These are phyloP conservation scores for Nyctalus aviator DNA, from an alignment of 2,797 vertebrate genomes.

Conservation along the genomic window DNA sequence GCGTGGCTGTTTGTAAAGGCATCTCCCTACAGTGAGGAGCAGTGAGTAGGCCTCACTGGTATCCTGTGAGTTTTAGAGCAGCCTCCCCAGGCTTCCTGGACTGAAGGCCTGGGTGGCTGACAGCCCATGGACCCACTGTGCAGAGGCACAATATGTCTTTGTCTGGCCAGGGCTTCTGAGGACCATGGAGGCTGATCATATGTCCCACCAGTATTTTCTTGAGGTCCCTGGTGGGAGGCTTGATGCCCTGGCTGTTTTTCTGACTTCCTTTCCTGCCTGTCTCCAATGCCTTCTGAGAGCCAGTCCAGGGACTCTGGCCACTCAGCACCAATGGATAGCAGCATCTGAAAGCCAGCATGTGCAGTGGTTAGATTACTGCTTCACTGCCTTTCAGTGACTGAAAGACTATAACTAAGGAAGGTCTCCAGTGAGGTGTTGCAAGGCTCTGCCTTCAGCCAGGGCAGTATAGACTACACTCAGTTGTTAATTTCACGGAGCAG, in stretches of 20 bases:
- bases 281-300: neutral
- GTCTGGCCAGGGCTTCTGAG: constrained; percentile 79
- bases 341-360: neutral
- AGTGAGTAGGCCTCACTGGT: neutral
- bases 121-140: neutral
- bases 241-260: constrained; percentile 83
- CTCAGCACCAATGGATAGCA: neutral
- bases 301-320: neutral
- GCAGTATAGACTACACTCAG: neutral
- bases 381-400: neutral
- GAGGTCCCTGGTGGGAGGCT: constrained; percentile 84
- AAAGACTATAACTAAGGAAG: neutral
- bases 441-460: neutral
- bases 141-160: constrained; percentile 83
- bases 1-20: constrained; percentile 29
- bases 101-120: neutral
- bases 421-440: neutral
- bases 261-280: constrained; percentile 39
- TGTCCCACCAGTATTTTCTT: constrained; percentile 85
- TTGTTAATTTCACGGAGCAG: neutral
- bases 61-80: neutral
- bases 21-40: neutral
- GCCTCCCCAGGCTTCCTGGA: neutral
- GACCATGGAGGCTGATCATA: constrained; percentile 73
- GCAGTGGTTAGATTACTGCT: neutral